Conservation (phyloP, 2,113 vertebrate species). For the Anguilla rostrata region DNA sequence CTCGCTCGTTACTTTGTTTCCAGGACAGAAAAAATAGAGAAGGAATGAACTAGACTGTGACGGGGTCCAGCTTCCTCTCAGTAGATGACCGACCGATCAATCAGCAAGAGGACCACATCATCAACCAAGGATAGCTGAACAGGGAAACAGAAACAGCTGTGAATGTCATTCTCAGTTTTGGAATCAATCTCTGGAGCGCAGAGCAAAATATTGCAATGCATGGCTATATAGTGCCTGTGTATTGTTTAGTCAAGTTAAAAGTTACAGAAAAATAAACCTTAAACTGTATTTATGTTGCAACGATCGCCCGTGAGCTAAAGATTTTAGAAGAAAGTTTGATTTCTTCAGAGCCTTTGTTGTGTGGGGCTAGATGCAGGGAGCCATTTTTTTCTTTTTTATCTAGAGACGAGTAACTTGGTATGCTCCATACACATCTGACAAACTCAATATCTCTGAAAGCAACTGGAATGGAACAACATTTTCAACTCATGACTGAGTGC, state of each 20-base stretch:
- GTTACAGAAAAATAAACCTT: neutral
- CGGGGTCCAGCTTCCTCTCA: neutral
- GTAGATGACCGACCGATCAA: neutral
- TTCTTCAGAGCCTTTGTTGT: neutral
- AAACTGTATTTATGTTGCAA: neutral
- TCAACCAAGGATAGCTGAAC: neutral
- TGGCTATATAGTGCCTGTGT: neutral
- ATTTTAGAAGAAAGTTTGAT: neutral
- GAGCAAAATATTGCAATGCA: neutral
- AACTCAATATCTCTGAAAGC: constrained; percentile 19
- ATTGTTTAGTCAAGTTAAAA: neutral
- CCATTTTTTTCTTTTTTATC: neutral
- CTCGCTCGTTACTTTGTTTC: constrained; percentile 20
- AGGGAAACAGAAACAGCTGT: neutral
- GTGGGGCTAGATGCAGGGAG: neutral
- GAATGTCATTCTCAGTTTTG: neutral
- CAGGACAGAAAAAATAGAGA: neutral
- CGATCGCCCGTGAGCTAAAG: neutral
- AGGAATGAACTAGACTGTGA: neutral
- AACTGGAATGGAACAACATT: constrained; percentile 21
- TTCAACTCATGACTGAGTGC: constrained; percentile 3
- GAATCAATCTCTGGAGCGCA: neutral
- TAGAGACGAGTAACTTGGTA: neutral
- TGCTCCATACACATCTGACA: constrained; percentile 19
- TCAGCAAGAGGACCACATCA: neutral